phyloP scores from a whole-genome alignment of 2,888 invertebrate genomes.

The Timema cristinae region DNA sequence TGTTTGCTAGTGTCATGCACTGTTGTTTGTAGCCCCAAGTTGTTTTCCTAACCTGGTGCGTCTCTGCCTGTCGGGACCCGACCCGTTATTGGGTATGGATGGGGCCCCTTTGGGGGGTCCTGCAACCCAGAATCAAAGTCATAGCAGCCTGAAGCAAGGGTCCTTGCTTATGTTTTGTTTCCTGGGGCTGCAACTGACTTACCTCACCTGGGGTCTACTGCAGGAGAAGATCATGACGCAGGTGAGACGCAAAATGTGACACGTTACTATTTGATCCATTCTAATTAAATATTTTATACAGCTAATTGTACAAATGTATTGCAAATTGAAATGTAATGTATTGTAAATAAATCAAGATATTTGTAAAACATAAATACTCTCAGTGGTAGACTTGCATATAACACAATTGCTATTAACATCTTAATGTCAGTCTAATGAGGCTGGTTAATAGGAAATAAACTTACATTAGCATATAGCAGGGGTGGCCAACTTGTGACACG shows the following conservation, averaged over 20 bases:
- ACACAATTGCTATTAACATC: too few species aligned
- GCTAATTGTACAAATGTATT: too few species aligned
- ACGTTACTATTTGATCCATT: neutral
- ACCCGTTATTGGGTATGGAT: slow-evolving; percentile 25
- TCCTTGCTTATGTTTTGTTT: slow-evolving; percentile 72
- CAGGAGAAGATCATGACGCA: slow-evolving; percentile 99
- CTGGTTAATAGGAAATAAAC: too few species aligned
- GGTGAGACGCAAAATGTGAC: slow-evolving; percentile 42
- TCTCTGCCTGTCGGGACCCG: slow-evolving; percentile 52
- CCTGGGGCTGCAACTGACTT: slow-evolving; percentile 82
- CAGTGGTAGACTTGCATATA: too few species aligned
- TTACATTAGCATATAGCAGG: too few species aligned
- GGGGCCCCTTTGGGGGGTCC: slow-evolving; percentile 23
- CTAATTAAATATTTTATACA: too few species aligned
- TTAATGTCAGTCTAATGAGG: too few species aligned
- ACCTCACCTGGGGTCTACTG: slow-evolving; percentile 92
- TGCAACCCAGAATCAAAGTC: slow-evolving; percentile 37
- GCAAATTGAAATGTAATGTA: too few species aligned
- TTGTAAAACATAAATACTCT: too few species aligned
- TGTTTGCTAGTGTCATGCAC: too few species aligned
- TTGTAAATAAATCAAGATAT: too few species aligned
- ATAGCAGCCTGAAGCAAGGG: slow-evolving; percentile 56
- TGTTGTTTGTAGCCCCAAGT: slow-evolving; percentile 35
- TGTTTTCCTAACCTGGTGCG: slow-evolving; percentile 47
- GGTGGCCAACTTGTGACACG: too few species aligned